phyloP scores from a whole-genome alignment of 2,888 invertebrate species.

The Tachina grossa region DNA sequence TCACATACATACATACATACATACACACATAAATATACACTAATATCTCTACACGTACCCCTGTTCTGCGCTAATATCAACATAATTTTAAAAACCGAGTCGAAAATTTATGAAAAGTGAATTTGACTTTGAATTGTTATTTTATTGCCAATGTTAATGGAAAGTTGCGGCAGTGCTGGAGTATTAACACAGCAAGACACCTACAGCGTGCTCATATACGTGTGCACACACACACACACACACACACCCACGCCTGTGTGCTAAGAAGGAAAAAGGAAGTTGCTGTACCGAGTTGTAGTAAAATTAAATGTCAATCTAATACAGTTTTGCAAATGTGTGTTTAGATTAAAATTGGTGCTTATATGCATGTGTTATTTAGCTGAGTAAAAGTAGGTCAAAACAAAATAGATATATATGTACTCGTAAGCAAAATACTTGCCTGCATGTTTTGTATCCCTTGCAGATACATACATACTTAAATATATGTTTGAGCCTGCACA shows the following conservation, averaged over 20 bases:
- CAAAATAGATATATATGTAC: slow-evolving; percentile 9
- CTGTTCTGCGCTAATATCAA: background rate
- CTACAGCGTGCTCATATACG: background rate
- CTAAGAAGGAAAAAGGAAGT: slow-evolving; percentile 4
- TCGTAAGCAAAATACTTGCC: slow-evolving; percentile 49
- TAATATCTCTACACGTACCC: background rate
- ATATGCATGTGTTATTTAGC: slow-evolving; percentile 39
- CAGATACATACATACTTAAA: background rate
- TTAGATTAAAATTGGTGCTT: slow-evolving; percentile 35
- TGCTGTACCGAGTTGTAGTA: slow-evolving; percentile 6
- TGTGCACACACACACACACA: background rate
- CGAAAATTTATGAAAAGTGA: slow-evolving; percentile 61
- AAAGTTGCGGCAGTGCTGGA: slow-evolving; percentile 20
- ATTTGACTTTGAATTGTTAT: slow-evolving; percentile 63
- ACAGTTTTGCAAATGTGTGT: slow-evolving; percentile 35
- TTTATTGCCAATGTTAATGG: slow-evolving; percentile 43
- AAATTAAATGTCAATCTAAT: slow-evolving; percentile 66
- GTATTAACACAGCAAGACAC: slow-evolving; percentile 8
- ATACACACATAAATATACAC: background rate
- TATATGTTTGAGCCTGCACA: background rate
- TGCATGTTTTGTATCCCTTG: background rate
- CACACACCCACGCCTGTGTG: background rate
- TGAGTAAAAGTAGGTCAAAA: slow-evolving; percentile 64
- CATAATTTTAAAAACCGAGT: slow-evolving; percentile 44
- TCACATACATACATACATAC: background rate